Percentiles rank a stretch among this genome's conserved stretches.
Conservation (phyloP, 1,140 invertebrate species). For the Phenacoccus solenopsis region DNA sequence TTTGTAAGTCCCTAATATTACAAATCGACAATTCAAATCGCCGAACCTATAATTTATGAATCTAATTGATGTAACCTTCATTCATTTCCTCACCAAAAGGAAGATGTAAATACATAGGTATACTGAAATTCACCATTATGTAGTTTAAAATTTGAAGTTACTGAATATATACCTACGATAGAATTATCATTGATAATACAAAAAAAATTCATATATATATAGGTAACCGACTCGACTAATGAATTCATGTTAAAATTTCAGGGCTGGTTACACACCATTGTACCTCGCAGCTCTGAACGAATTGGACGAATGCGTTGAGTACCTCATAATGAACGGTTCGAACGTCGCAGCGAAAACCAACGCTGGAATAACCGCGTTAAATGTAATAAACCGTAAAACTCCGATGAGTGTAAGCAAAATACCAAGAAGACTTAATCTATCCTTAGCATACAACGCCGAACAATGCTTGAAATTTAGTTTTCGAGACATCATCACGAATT, state of each 20-base stretch:
- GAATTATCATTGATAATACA: slow-evolving; percentile 54
- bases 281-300: slow-evolving; percentile 77
- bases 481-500: slow-evolving; percentile 59
- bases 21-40: no score
- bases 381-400: slow-evolving; percentile 67
- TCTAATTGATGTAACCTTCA: no score
- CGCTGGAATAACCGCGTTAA: slow-evolving; percentile 65
- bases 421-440: slow-evolving; percentile 57
- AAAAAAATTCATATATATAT: slow-evolving; percentile 58
- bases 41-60: no score
- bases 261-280: slow-evolving; percentile 77
- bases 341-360: slow-evolving; percentile 70
- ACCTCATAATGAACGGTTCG: slow-evolving; percentile 66
- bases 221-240: slow-evolving; percentile 57
- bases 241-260: slow-evolving; percentile 64
- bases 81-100: no score
- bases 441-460: slow-evolving; percentile 59
- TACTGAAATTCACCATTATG: slow-evolving; percentile 59
- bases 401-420: slow-evolving; percentile 65
- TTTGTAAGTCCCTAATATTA: no score
- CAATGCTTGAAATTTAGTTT: slow-evolving; percentile 67
- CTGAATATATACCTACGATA: slow-evolving; percentile 63
- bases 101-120: slow-evolving; percentile 53
- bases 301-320: slow-evolving; percentile 63
- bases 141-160: slow-evolving; percentile 57